Conservation (phyloP, 2,113 vertebrate genomes). For the Tachysurus fulvidraco region DNA sequence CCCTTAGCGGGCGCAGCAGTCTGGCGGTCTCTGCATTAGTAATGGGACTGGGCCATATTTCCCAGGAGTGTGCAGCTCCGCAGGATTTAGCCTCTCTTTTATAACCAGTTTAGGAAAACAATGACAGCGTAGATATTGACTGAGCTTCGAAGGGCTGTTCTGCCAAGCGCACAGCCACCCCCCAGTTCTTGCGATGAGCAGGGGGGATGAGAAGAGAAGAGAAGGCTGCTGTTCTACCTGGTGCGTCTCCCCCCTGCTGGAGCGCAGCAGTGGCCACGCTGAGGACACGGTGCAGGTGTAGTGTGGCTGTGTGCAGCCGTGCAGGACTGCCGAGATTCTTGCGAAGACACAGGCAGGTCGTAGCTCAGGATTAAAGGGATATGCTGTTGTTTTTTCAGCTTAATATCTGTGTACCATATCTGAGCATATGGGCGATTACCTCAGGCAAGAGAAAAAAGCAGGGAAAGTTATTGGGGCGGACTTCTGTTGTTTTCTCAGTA, state of each 20-base stretch:
- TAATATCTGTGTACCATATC: neutral
- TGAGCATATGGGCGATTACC: neutral
- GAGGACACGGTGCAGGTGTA: slow-evolving; percentile 11
- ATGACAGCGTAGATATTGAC: slow-evolving; percentile 74
- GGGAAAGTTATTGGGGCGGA: neutral
- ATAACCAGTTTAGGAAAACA: slow-evolving; percentile 80
- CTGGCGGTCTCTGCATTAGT: slow-evolving; percentile 64
- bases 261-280: neutral
- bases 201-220: slow-evolving; percentile 26
- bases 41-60: slow-evolving; percentile 82
- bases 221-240: slow-evolving; percentile 41
- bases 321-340: slow-evolving; percentile 6
- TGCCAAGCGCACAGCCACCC: slow-evolving; percentile 46
- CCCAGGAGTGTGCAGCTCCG: slow-evolving; percentile 72
- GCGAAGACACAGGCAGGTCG: neutral
- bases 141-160: slow-evolving; percentile 65
- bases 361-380: slow-evolving; percentile 1
- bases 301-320: slow-evolving; percentile 18
- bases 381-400: neutral
- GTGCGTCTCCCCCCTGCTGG: slow-evolving; percentile 17
- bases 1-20: slow-evolving; percentile 57
- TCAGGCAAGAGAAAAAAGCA: neutral
- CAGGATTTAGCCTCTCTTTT: slow-evolving; percentile 76
- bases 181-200: slow-evolving; percentile 22
- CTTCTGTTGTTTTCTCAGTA: neutral